A percentile compares a stretch with the other conserved stretches of the same genome.
These are phyloP conservation scores for Pteropus alecto DNA, from an alignment of 2,113 vertebrate species.

Conservation along the genomic window DNA sequence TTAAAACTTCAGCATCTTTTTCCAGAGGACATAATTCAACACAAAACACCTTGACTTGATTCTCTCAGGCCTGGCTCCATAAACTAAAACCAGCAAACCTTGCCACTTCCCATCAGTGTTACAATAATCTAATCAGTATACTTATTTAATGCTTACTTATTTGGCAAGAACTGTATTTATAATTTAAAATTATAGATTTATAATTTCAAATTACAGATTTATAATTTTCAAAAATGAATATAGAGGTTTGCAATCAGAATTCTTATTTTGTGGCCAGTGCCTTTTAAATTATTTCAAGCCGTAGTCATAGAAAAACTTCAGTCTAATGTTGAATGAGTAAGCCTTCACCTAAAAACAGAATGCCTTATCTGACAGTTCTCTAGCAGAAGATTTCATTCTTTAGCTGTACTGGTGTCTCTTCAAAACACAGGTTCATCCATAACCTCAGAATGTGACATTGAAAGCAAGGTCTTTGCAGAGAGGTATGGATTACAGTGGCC, in stretches of 20 bases:
- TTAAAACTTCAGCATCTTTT: neutral
- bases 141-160: neutral
- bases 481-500: neutral
- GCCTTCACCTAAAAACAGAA: neutral
- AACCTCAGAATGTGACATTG: neutral
- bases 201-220: neutral
- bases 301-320: neutral
- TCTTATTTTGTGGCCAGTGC: neutral
- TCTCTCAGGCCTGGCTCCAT: neutral
- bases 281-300: slow-evolving; percentile 30
- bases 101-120: neutral
- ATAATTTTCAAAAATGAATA: neutral
- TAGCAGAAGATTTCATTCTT: neutral
- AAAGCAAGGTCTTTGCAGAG: neutral
- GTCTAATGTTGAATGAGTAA: neutral
- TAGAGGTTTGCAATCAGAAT: neutral
- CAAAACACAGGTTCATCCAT: neutral
- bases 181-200: too few species aligned
- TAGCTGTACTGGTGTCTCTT: neutral
- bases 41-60: neutral
- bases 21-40: neutral
- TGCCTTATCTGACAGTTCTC: neutral
- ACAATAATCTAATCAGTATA: neutral
- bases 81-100: neutral
- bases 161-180: neutral